Evolutionary conservation across 2,113 vertebrate genomes (phyloP).

Genomic region (Xenopus laevis): DNA sequence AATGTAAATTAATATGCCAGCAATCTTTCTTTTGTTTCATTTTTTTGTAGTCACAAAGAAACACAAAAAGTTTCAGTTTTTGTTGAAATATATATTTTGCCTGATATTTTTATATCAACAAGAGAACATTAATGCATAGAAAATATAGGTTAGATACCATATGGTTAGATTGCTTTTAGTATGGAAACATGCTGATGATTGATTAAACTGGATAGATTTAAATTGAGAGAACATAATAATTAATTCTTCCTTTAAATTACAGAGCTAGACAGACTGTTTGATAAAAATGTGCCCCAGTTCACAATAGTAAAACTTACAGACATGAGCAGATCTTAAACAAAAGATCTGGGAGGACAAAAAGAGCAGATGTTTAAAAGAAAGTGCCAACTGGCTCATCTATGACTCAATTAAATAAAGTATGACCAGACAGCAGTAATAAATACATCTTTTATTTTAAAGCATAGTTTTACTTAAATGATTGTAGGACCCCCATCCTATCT

Average conservation of each 20-base stretch:
- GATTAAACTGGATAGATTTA: slow-evolving; percentile 10
- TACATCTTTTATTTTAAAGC: too few relatives aligned
- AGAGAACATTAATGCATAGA: not conserved
- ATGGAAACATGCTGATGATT: not conserved
- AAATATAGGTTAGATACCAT: not conserved
- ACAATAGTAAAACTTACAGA: not conserved
- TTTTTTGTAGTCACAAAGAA: not conserved
- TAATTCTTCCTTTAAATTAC: not conserved
- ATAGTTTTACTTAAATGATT: too few relatives aligned
- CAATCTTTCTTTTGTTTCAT: slow-evolving; percentile 7
- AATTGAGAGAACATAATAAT: not conserved
- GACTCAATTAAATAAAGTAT: too few relatives aligned
- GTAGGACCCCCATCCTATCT: too few relatives aligned
- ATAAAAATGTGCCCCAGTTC: not conserved
- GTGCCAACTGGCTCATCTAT: too few relatives aligned
- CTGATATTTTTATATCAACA: not conserved
- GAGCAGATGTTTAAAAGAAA: too few relatives aligned
- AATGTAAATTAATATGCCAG: slow-evolving; percentile 30
- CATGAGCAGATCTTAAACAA: not conserved
- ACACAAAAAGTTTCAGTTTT: not conserved
- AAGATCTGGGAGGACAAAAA: too few relatives aligned
- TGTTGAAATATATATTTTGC: not conserved
- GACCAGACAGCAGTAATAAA: too few relatives aligned
- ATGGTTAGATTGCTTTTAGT: not conserved
- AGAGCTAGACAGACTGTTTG: not conserved